phyloP scores from a whole-genome alignment of 2,888 invertebrate genomes.

The Callyntrura sp. region DNA sequence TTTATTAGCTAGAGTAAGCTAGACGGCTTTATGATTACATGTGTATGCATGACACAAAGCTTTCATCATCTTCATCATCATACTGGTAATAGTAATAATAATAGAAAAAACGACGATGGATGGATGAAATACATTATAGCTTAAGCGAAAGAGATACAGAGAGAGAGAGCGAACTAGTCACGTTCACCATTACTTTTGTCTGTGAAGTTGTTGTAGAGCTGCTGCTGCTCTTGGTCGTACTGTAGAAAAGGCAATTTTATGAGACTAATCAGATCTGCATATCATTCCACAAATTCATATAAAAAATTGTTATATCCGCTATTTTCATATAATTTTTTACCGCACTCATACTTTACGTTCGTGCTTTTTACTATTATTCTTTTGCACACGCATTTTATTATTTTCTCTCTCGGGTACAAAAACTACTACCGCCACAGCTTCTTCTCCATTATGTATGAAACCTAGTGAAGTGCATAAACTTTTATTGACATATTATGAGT shows the following conservation, averaged over 20 bases:
- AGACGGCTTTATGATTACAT: constrained; percentile 75
- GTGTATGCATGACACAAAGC: constrained; percentile 63
- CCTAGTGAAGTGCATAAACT: constrained; percentile 8
- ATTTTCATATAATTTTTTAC: constrained; percentile 55
- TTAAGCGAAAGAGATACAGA: constrained; percentile 55
- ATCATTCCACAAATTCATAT: constrained; percentile 78
- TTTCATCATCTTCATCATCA: constrained; percentile 58
- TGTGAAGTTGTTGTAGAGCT: constrained; percentile 1
- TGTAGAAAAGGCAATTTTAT: constrained; percentile 74
- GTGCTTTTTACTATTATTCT: constrained; percentile 17
- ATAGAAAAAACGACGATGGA: constrained; percentile 70
- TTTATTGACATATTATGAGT: constrained; percentile 20
- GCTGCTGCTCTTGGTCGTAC: constrained; percentile 15
- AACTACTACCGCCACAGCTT: no score
- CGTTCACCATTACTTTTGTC: constrained; percentile 37
- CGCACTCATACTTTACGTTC: constrained; percentile 34
- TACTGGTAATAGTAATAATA: constrained; percentile 40
- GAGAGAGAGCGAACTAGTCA: constrained; percentile 39
- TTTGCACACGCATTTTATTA: constrained; percentile 40
- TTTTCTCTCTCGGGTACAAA: constrained; percentile 20
- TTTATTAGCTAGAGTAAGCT: constrained; percentile 79
- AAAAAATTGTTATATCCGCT: constrained; percentile 66
- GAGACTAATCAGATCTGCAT: constrained; percentile 80
- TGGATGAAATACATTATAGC: constrained; percentile 54
- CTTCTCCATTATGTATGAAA: constrained; percentile 19